These are phyloP conservation scores for Parus major DNA, from an alignment of 2,113 vertebrate species.

Conservation along the genomic window DNA sequence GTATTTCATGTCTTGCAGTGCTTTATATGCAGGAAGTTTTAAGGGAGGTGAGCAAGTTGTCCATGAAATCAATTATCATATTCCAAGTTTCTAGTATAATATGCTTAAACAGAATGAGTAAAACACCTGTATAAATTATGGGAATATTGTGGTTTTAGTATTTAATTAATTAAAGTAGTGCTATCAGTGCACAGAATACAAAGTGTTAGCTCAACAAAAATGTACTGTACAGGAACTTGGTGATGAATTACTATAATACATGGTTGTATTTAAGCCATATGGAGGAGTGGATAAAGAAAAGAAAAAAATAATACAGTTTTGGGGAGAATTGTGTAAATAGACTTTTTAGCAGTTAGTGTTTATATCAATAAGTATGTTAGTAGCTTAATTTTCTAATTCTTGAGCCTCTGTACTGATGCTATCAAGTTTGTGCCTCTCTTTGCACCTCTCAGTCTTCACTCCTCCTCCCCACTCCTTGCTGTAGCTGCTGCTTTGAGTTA, in stretches of 20 bases:
- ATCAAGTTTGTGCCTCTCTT: background rate
- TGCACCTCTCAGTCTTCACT: background rate
- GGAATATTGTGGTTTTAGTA: background rate
- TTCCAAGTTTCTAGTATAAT: background rate
- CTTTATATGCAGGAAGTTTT: background rate
- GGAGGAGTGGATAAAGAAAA: background rate
- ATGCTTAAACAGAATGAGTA: background rate
- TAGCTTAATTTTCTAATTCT: background rate
- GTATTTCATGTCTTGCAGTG: background rate
- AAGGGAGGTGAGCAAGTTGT: background rate
- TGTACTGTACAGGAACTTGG: background rate
- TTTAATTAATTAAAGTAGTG: background rate
- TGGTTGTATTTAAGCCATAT: background rate
- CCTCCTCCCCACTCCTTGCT: background rate
- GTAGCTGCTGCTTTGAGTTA: background rate
- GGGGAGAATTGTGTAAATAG: background rate
- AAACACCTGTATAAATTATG: background rate
- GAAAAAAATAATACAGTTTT: background rate
- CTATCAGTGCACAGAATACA: background rate
- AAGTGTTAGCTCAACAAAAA: background rate
- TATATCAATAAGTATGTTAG: background rate
- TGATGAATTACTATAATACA: background rate
- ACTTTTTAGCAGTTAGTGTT: background rate
- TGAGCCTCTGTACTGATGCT: background rate
- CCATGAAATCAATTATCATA: background rate